A percentile compares a stretch with the other conserved stretches of the same genome.
These are phyloP conservation scores for Sipunculus nudus DNA, from an alignment of 2,888 invertebrate species.

Conservation along the genomic window DNA sequence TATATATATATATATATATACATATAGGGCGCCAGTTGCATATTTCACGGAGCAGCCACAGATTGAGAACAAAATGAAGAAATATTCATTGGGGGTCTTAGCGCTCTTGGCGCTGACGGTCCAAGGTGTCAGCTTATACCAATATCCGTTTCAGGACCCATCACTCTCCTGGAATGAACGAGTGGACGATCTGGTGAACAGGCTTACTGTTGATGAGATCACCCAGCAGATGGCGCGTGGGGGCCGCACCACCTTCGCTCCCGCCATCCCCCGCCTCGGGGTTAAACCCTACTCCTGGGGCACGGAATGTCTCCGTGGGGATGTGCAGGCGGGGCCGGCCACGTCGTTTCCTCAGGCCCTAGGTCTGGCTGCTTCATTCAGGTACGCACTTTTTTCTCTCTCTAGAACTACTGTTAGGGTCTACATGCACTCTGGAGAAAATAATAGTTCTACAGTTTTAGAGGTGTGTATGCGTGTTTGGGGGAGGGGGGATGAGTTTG, in stretches of 20 bases:
- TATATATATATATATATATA: too few relatives aligned
- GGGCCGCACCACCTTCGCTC: slow-evolving; percentile 42
- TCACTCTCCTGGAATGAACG: slow-evolving; percentile 54
- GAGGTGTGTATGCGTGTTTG: too few relatives aligned
- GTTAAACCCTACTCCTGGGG: slow-evolving; percentile 58
- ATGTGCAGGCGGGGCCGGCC: slow-evolving; percentile 52
- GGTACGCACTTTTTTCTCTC: slow-evolving; percentile 46
- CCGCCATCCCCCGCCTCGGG: slow-evolving; percentile 52
- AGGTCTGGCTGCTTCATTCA: slow-evolving; percentile 61
- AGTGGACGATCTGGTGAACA: slow-evolving; percentile 54
- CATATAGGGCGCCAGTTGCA: too few relatives aligned
- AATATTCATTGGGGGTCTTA: too few relatives aligned
- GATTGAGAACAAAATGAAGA: too few relatives aligned
- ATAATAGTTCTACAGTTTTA: too few relatives aligned
- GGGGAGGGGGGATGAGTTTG: too few relatives aligned
- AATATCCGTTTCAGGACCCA: slow-evolving; percentile 55
- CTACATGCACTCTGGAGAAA: too few relatives aligned
- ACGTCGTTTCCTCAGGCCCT: slow-evolving; percentile 62
- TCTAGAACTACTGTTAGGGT: not conserved
- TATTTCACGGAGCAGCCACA: too few relatives aligned
- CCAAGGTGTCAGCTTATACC: too few relatives aligned
- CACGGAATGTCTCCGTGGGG: slow-evolving; percentile 61
- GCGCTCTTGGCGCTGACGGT: too few relatives aligned
- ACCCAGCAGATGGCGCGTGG: slow-evolving; percentile 31
- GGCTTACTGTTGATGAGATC: slow-evolving; percentile 54